Evolutionary conservation across 2,888 invertebrate genomes (phyloP).

Genomic region (Cylloceria caligata): DNA sequence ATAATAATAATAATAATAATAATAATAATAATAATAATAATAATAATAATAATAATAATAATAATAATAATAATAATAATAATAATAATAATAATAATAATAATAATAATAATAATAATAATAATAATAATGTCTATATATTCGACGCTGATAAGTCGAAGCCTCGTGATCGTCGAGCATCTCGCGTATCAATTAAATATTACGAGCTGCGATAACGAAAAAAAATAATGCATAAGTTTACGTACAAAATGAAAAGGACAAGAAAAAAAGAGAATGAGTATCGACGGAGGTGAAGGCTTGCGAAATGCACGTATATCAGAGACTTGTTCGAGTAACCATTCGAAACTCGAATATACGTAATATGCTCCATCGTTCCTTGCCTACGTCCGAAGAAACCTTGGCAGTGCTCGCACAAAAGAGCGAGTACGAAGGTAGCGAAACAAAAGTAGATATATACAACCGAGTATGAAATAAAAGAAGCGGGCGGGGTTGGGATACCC

Average conservation of each 20-base stretch:
- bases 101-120: not conserved
- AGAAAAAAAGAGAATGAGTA: constrained; percentile 35
- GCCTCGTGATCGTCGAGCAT: not conserved
- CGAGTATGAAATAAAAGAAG: constrained; percentile 18
- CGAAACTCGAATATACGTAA: constrained; percentile 27
- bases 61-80: too few relatives aligned
- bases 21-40: too few relatives aligned
- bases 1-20: too few relatives aligned
- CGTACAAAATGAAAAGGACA: constrained; percentile 11
- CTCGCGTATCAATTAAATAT: constrained; percentile 4
- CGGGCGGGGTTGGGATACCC: constrained; percentile 5
- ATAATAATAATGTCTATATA: not conserved
- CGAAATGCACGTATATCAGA: constrained; percentile 45
- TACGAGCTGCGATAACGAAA: constrained; percentile 18
- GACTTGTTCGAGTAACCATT: constrained; percentile 33
- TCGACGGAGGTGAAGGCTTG: constrained; percentile 59
- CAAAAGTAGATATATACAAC: constrained; percentile 41
- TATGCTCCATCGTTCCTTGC: constrained; percentile 21
- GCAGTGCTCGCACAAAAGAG: constrained; percentile 57
- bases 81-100: not conserved
- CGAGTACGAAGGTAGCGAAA: constrained; percentile 50
- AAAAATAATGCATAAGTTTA: constrained; percentile 38
- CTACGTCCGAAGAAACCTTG: constrained; percentile 60
- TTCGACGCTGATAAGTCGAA: constrained; percentile 12
- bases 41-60: too few relatives aligned